These are phyloP conservation scores for Noturus placidus DNA, from an alignment of 2,113 vertebrate species.

Conservation along the genomic window DNA sequence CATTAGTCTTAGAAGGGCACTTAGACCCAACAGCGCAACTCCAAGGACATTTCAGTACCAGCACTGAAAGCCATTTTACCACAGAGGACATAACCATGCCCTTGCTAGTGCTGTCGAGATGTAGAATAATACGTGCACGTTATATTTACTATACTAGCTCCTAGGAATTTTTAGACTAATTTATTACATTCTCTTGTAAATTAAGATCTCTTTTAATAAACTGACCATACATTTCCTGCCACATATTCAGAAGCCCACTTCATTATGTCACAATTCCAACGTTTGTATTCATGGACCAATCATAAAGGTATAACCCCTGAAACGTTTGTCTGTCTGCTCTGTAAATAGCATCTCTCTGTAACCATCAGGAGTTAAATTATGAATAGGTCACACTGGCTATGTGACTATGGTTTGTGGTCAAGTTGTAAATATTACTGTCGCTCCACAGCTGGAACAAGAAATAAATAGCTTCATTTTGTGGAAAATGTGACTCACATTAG, in stretches of 20 bases:
- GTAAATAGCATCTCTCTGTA: conserved; percentile 68
- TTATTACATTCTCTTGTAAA: conserved; percentile 64
- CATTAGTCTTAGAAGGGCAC: background rate
- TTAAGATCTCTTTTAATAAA: conserved; percentile 59
- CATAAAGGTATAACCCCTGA: conserved; percentile 35
- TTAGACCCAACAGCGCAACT: background rate
- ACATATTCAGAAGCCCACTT: conserved; percentile 9
- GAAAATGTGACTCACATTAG: conserved; percentile 65
- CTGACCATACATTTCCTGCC: conserved; percentile 30
- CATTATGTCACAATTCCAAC: conserved; percentile 33
- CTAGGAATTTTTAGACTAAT: conserved; percentile 55
- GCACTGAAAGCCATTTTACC: conserved; percentile 26
- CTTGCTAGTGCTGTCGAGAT: conserved; percentile 59
- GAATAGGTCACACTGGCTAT: conserved; percentile 71
- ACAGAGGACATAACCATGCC: conserved; percentile 8
- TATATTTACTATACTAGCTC: conserved; percentile 37
- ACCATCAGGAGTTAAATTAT: conserved; percentile 61
- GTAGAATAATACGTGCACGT: conserved; percentile 53
- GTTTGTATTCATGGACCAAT: conserved; percentile 29
- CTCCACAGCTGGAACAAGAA: conserved; percentile 57
- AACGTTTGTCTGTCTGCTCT: conserved; percentile 57
- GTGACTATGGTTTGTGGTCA: conserved; percentile 59
- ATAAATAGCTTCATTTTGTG: conserved; percentile 50
- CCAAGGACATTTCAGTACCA: background rate
- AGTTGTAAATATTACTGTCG: conserved; percentile 72